Conservation (phyloP, 2,888 invertebrate genomes). For the Pherbina coryleti region DNA sequence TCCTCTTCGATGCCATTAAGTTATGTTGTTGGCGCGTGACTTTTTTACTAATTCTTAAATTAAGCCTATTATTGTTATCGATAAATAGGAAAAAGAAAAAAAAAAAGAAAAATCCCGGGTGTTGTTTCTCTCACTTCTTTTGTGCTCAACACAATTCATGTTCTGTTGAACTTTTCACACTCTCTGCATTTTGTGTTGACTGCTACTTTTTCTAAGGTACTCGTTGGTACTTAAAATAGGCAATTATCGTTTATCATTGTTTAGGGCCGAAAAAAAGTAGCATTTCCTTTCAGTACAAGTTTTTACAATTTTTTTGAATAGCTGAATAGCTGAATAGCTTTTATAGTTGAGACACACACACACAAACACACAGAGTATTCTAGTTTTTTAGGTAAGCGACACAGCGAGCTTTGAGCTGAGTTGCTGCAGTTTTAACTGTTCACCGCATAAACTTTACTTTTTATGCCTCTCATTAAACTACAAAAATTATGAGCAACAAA, state of each 20-base stretch:
- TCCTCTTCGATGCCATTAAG: not conserved
- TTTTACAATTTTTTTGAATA: not conserved
- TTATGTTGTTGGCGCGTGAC: slow-evolving; percentile 56
- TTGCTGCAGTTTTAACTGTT: not conserved
- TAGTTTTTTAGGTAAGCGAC: not conserved
- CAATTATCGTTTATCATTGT: slow-evolving; percentile 49
- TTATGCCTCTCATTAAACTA: slow-evolving; percentile 15
- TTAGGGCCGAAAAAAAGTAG: slow-evolving; percentile 1
- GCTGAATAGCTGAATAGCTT: not conserved
- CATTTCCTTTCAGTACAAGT: not conserved
- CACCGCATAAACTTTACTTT: slow-evolving; percentile 13
- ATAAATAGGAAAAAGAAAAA: not conserved
- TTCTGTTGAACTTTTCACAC: not conserved
- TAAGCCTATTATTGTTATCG: slow-evolving; percentile 45
- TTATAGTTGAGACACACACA: not conserved
- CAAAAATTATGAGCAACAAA: not conserved
- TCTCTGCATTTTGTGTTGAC: not conserved
- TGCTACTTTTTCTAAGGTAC: not conserved
- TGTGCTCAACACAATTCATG: not conserved
- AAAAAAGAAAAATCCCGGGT: not conserved
- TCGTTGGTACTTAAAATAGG: slow-evolving; percentile 28
- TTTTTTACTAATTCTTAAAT: slow-evolving; percentile 63
- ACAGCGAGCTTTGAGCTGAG: not conserved
- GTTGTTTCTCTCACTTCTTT: not conserved
- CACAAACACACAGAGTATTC: not conserved